phyloP scores from a whole-genome alignment of 2,113 vertebrate genomes.

The Sceloporus tristichus region DNA sequence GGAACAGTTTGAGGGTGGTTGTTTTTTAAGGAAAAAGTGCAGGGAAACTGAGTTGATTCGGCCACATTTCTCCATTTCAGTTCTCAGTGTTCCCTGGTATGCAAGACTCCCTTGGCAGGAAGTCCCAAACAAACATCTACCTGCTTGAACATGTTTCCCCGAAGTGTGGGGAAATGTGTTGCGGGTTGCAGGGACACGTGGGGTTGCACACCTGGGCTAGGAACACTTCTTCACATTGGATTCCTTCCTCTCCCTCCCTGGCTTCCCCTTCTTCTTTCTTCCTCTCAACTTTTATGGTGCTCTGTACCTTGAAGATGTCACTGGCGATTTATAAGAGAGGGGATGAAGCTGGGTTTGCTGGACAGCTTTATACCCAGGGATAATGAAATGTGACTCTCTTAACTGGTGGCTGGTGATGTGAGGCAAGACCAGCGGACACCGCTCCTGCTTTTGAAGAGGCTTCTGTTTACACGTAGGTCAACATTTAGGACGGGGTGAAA shows the following conservation, averaged over 20 bases:
- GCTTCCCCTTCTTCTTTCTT: too few species aligned
- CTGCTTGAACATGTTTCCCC: constrained; percentile 29
- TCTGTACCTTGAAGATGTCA: constrained; percentile 5
- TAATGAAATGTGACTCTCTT: constrained; percentile 71
- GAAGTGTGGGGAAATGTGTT: background rate
- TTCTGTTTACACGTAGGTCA: constrained; percentile 83
- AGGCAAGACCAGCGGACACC: constrained; percentile 77
- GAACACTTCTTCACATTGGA: background rate
- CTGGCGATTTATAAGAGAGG: constrained; percentile 9
- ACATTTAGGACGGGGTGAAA: constrained; percentile 82
- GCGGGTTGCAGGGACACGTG: background rate
- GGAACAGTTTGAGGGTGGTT: too few species aligned
- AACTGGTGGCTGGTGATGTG: constrained; percentile 66
- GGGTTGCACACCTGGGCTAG: background rate
- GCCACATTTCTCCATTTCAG: background rate
- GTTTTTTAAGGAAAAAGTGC: too few species aligned
- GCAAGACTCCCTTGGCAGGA: background rate
- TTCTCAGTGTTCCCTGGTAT: background rate
- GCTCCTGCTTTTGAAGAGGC: constrained; percentile 77
- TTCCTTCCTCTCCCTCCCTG: background rate
- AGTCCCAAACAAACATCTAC: constrained; percentile 29
- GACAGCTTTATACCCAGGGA: constrained; percentile 41
- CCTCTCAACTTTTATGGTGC: background rate
- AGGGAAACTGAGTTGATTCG: too few species aligned
- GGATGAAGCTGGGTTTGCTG: background rate